Evolutionary conservation across 2,888 invertebrate species (phyloP).

Genomic region (Alentia gelatinosa): DNA sequence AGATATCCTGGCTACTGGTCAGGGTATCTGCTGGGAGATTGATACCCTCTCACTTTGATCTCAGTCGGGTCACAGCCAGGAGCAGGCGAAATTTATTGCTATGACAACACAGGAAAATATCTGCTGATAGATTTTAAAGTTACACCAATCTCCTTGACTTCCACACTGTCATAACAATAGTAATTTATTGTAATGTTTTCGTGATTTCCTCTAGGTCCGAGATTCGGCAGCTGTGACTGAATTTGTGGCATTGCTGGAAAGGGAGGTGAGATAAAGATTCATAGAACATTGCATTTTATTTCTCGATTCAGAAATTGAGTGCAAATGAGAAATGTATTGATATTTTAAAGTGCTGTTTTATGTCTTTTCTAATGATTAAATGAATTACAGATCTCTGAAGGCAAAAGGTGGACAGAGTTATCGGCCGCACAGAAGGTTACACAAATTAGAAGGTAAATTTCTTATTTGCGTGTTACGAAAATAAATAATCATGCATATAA

Average conservation of each 20-base stretch:
- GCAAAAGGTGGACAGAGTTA: constrained; percentile 67
- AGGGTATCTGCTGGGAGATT: too few relatives aligned
- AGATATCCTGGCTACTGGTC: too few relatives aligned
- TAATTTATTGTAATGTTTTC: too few relatives aligned
- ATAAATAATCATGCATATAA: too few relatives aligned
- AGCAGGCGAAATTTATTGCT: too few relatives aligned
- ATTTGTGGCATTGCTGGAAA: constrained; percentile 85
- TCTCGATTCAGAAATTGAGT: background rate
- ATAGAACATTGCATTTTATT: background rate
- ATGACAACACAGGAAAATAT: too few relatives aligned
- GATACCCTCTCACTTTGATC: too few relatives aligned
- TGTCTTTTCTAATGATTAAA: background rate
- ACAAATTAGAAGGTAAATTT: constrained; percentile 65
- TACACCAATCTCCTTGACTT: too few relatives aligned
- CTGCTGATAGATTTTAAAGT: too few relatives aligned
- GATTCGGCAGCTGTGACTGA: constrained; percentile 87
- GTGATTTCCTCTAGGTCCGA: constrained; percentile 70
- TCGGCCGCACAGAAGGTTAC: constrained; percentile 66
- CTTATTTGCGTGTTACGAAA: too few relatives aligned
- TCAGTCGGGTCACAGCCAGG: too few relatives aligned
- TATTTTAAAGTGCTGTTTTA: background rate
- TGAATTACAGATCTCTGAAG: constrained; percentile 53
- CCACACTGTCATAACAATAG: too few relatives aligned
- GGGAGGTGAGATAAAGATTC: constrained; percentile 80
- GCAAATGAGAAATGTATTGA: background rate